Percentiles rank a stretch among this genome's conserved stretches.
These are phyloP conservation scores for Zingel zingel DNA, from an alignment of 2,113 vertebrate genomes.

Conservation along the genomic window DNA sequence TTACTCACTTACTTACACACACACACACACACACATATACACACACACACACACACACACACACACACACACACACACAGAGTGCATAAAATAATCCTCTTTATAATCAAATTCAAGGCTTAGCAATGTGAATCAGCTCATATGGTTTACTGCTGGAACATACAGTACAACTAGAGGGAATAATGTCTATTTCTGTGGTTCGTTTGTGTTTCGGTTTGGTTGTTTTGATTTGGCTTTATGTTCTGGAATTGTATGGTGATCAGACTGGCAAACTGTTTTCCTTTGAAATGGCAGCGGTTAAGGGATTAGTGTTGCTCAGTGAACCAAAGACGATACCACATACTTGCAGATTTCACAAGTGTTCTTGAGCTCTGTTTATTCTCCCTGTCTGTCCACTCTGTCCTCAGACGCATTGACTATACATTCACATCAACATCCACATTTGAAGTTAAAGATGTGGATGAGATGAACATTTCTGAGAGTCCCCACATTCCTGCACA, in stretches of 20 bases:
- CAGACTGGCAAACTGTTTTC: slow-evolving; percentile 19
- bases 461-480: background rate
- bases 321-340: slow-evolving; percentile 3
- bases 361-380: background rate
- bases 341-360: background rate
- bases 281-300: slow-evolving; percentile 5
- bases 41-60: background rate
- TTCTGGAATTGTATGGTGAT: background rate
- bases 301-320: background rate
- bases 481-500: background rate
- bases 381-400: background rate
- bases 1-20: no score
- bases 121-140: slow-evolving; percentile 18
- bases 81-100: slow-evolving; percentile 12
- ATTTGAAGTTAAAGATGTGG: no score
- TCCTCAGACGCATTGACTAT: background rate
- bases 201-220: background rate
- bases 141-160: slow-evolving; percentile 25
- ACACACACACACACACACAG: background rate
- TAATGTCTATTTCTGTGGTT: background rate
- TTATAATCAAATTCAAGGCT: slow-evolving; percentile 14
- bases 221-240: slow-evolving; percentile 8
- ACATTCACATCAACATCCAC: background rate
- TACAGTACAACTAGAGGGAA: background rate
- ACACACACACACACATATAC: no score